Evolutionary conservation across 2,797 vertebrate genomes (phyloP), one percentile per base, ranked within the genome.

Genomic region (Helostoma temminkii): DNA sequence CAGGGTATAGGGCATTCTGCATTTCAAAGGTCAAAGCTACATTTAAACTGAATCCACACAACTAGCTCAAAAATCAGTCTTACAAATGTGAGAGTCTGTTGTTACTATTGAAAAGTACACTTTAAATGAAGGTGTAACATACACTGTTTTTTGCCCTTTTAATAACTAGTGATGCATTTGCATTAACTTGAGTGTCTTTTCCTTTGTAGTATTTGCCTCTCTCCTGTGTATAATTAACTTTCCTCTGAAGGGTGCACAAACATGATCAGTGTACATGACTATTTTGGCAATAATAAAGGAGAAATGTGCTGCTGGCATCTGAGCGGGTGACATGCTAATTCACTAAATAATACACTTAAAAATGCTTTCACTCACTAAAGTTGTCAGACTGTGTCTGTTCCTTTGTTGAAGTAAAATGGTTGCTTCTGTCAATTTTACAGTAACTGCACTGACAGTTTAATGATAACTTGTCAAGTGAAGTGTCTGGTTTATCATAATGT

Each of bases 221-320:
- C 62, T 83, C 34, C 67, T 87, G 53, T 53, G 46, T 79, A 47
- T 56, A 15, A 66, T 41, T 74, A 66, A 46, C 37, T 76, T 24
- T 83, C 32, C 16, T 68, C 63, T 71, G 34, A 77, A 65, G 41
- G 62, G 64, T 81, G 62, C 81, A 78, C 41, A 76, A 71, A 77
- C 66, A 80, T 56, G 43, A 64, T 79, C 46, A 75, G 55, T 86
- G 83, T 83, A 85, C n/a, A 70, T 80, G 64, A 63, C 14, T 56
- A 55, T 86, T 86, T 87, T 70, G 34, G 68, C 53, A 74, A 54
- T 76, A 91, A 90, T 88, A 87, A 88, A 87, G n/a, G 16, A 61
- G 47, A 77, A 70, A 73, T 47, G 55, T 63, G 36, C 48, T 49
- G 3, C 52, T 61, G 21, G 4, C 8, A 73, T 50, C 48, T 66